Evolutionary conservation across 2,113 vertebrate genomes (phyloP), one percentile per base, ranked within the genome.

Genomic region (Rhizomys pruinosus): DNA sequence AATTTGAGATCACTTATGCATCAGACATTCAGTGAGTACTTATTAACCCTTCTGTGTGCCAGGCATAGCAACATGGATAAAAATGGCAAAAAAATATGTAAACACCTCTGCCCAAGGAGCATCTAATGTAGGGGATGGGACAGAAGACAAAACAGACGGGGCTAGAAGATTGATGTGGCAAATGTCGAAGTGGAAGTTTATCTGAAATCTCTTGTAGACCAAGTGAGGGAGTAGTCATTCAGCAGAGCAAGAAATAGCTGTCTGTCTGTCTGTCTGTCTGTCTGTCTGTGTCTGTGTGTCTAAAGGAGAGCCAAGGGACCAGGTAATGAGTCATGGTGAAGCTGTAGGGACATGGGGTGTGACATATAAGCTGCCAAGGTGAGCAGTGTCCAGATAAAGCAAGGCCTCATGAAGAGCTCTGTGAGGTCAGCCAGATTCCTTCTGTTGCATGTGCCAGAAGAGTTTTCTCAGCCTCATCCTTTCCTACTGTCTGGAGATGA

Each of bases 401-500:
- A 92, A 90, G 96, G 69, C 59, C 64, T 23, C 7, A 29, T 59
- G 82, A 85, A 92, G 95, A 94, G 87, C 90, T 90, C 27, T 73
- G 72, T 34, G 90, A 96, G 95, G 90, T 68, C 19, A 0, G n/a
- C 69, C 93, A 63, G 79, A 86, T 91, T 96, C 74, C 91, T 97
- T 63, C 59, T 68, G 61, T 88, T 71, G 2, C 79, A 89, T 89
- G 80, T 96, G 73, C 84, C 86, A 37, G 74, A 86, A 78, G 17
- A 69, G 32, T 61, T 96, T 95, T 74, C 63, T 78, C 61, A 74
- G 88, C 0, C 4, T 37, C 84, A 57, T 96, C 77, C 71, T n/a
- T 90, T 89, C 94, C 93, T 95, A 94, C 88, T 94, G 92, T 92
- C 94, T 95, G 96, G 95, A 97, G 96, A 95, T 47, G 59, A 94